A percentile compares a stretch with the other conserved stretches of the same genome.
Evolutionary conservation across 2,888 invertebrate genomes (phyloP).

Genomic region (Drosophila hamatofila): DNA sequence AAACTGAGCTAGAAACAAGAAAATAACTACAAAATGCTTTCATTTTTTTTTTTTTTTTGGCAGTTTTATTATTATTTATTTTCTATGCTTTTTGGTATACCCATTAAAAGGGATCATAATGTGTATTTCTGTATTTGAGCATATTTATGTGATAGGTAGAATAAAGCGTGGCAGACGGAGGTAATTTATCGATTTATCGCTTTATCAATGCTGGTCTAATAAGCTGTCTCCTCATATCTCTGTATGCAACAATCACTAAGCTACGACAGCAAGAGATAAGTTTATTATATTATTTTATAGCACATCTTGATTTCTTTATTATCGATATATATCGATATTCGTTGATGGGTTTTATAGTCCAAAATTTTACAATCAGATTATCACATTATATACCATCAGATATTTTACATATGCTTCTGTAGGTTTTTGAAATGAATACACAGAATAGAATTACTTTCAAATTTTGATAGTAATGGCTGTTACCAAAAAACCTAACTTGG

Average conservation of each 20-base stretch:
- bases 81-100: constrained; percentile 5
- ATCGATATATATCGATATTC: not conserved
- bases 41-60: not conserved
- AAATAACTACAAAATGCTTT: constrained; percentile 33
- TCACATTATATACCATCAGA: too few species aligned
- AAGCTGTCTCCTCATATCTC: too few species aligned
- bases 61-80: not conserved
- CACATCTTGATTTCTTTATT: fast-evolving
- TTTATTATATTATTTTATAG: not conserved
- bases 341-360: too few species aligned
- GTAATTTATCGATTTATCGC: not conserved
- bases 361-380: too few species aligned
- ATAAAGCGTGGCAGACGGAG: too few species aligned
- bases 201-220: not conserved
- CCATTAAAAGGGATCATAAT: fast-evolving
- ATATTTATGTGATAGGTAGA: not conserved
- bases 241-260: not conserved
- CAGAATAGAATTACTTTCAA: not conserved
- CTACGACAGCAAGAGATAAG: not conserved
- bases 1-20: constrained; percentile 30
- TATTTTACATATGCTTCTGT: too few species aligned
- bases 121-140: not conserved
- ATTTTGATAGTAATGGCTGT: too few species aligned
- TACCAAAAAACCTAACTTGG: too few species aligned
- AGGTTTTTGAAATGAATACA: not conserved